Evolutionary conservation across 2,113 vertebrate species (phyloP).

Genomic region (Passer domesticus): DNA sequence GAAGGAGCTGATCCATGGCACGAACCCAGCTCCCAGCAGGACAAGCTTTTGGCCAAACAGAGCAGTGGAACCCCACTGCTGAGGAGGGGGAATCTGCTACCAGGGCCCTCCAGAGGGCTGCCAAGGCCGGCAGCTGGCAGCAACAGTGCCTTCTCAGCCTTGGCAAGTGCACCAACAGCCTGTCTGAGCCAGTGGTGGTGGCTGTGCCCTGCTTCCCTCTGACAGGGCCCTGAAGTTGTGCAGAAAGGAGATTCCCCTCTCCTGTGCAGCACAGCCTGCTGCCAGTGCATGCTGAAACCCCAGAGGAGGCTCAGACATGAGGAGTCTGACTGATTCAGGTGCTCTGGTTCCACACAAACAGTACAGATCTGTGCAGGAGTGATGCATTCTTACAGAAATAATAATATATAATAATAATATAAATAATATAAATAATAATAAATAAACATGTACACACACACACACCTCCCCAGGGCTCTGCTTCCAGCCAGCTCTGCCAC

Average conservation of each 20-base stretch:
- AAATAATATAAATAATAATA: too few species aligned
- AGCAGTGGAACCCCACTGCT: neutral
- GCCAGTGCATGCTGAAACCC: neutral
- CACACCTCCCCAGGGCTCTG: neutral
- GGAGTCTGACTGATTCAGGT: neutral
- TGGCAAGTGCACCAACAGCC: neutral
- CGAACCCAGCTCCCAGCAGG: neutral
- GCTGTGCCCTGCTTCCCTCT: neutral
- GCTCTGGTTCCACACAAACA: neutral
- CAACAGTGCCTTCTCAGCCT: neutral
- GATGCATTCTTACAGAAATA: fast-evolving
- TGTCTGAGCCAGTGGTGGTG: fast-evolving
- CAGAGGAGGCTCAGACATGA: neutral
- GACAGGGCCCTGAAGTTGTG: neutral
- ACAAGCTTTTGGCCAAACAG: neutral
- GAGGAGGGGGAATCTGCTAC: neutral
- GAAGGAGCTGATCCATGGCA: neutral
- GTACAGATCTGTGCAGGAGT: fast-evolving
- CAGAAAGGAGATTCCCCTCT: neutral
- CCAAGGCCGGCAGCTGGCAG: neutral
- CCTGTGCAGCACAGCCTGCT: neutral
- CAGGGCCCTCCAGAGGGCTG: neutral
- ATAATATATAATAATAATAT: neutral
- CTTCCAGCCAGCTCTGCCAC: neutral
- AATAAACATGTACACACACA: fast-evolving